These are phyloP conservation scores for Psix sp. DNA, from an alignment of 1,140 invertebrate genomes.

Conservation along the genomic window DNA sequence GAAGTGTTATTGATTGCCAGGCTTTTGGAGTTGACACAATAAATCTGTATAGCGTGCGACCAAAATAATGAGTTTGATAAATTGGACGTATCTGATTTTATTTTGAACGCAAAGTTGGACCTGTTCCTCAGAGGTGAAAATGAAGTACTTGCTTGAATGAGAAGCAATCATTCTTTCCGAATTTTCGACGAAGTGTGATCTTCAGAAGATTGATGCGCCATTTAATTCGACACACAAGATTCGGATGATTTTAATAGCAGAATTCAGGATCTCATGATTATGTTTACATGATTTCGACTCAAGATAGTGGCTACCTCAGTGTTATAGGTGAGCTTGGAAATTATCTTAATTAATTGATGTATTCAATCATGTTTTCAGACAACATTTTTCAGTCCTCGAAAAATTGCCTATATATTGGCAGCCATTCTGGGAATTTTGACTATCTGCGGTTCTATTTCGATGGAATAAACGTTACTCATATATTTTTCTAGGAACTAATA, in stretches of 20 bases:
- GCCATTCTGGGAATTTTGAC: not conserved
- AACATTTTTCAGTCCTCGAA: slow-evolving; percentile 18
- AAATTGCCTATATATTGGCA: slow-evolving; percentile 9
- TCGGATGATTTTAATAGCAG: slow-evolving; percentile 38
- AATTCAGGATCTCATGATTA: slow-evolving; percentile 20
- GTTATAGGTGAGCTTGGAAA: slow-evolving; percentile 10
- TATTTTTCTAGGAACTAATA: too few species aligned
- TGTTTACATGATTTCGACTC: slow-evolving; percentile 51
- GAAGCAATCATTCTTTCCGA: slow-evolving; percentile 71
- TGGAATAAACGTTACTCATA: too few species aligned
- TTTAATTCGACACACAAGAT: slow-evolving; percentile 51
- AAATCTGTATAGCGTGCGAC: slow-evolving; percentile 32
- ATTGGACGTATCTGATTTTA: slow-evolving; percentile 67
- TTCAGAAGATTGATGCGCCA: slow-evolving; percentile 58
- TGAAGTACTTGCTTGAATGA: slow-evolving; percentile 70
- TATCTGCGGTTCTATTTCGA: too few species aligned
- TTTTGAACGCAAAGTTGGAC: slow-evolving; percentile 58
- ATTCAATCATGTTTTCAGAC: slow-evolving; percentile 24
- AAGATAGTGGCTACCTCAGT: slow-evolving; percentile 7
- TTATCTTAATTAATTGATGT: slow-evolving; percentile 40
- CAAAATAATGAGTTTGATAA: slow-evolving; percentile 55
- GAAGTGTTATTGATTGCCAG: slow-evolving; percentile 51
- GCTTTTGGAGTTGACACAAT: slow-evolving; percentile 45
- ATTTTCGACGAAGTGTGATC: slow-evolving; percentile 59
- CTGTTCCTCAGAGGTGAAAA: slow-evolving; percentile 67